phyloP scores from a whole-genome alignment of 2,888 invertebrate species.

The Tenthredo notha region DNA sequence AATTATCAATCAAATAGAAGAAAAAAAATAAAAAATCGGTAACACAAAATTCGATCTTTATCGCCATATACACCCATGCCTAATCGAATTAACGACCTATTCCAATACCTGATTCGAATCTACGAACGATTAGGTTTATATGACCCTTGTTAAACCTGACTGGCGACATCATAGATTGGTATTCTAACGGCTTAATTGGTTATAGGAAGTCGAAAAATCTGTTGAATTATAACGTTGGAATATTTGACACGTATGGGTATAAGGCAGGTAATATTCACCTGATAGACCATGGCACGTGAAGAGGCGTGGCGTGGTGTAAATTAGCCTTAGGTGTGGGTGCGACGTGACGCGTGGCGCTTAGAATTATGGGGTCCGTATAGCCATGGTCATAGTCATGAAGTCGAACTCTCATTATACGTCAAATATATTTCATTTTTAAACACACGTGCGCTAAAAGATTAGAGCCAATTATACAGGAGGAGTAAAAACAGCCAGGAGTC shows the following conservation, averaged over 20 bases:
- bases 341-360: slow-evolving; percentile 62
- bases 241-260: neutral
- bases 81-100: no score
- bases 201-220: no score
- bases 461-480: neutral
- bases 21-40: no score
- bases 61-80: neutral
- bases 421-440: neutral
- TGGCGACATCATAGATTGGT: neutral
- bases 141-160: neutral
- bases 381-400: neutral
- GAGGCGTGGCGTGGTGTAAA: slow-evolving; percentile 67
- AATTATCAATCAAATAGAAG: no score
- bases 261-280: slow-evolving; percentile 27
- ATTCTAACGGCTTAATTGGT: no score
- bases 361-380: slow-evolving; percentile 23
- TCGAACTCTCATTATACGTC: neutral
- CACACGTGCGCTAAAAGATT: neutral
- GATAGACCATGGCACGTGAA: slow-evolving; percentile 67
- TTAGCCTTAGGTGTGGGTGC: slow-evolving; percentile 68
- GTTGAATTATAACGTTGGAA: neutral
- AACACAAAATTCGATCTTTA: neutral
- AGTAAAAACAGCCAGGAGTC: neutral
- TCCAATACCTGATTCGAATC: neutral
- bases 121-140: neutral